Percentiles rank a stretch among this genome's conserved stretches.
These are phyloP conservation scores for Spinibarbus caldwelli DNA, from an alignment of 2,797 vertebrate species.

Conservation along the genomic window DNA sequence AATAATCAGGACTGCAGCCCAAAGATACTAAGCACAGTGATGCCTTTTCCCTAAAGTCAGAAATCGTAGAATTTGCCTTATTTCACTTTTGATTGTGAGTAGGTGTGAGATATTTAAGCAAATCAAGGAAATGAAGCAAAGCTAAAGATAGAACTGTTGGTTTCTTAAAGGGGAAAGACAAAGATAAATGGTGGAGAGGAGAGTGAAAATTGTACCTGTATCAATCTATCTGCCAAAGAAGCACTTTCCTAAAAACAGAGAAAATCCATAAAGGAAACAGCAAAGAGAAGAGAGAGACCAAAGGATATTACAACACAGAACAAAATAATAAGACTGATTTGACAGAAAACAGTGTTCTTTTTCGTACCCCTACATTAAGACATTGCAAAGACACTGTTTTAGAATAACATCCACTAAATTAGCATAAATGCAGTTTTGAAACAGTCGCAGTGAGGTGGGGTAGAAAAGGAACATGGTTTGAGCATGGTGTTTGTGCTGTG, in stretches of 20 bases:
- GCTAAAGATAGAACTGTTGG: slow-evolving; percentile 46
- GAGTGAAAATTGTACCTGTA: slow-evolving; percentile 91
- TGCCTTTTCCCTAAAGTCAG: slow-evolving; percentile 3
- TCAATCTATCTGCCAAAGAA: slow-evolving; percentile 99
- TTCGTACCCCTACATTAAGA: slow-evolving; percentile 69
- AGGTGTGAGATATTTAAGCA: slow-evolving; percentile 37
- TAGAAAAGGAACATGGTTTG: slow-evolving; percentile 75
- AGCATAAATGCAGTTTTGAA: neutral
- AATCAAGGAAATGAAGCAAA: slow-evolving; percentile 69
- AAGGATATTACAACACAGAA: slow-evolving; percentile 80
- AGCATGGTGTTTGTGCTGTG: slow-evolving; percentile 54
- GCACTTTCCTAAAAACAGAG: slow-evolving; percentile 99
- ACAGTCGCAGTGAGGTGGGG: slow-evolving; percentile 24
- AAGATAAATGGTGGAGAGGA: slow-evolving; percentile 14
- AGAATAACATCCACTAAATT: neutral
- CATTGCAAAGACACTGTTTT: neutral
- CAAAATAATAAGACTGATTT: slow-evolving; percentile 78
- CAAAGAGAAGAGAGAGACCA: slow-evolving; percentile 77
- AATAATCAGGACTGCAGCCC: slow-evolving; percentile 39
- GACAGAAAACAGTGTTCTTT: slow-evolving; percentile 81
- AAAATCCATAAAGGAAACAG: slow-evolving; percentile 90
- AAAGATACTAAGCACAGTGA: slow-evolving; percentile 18
- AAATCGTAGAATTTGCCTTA: slow-evolving; percentile 28
- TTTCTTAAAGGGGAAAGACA: slow-evolving; percentile 33
- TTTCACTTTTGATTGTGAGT: slow-evolving; percentile 16